Conservation (phyloP, 1,140 invertebrate genomes). For the Meteorus sp. region DNA sequence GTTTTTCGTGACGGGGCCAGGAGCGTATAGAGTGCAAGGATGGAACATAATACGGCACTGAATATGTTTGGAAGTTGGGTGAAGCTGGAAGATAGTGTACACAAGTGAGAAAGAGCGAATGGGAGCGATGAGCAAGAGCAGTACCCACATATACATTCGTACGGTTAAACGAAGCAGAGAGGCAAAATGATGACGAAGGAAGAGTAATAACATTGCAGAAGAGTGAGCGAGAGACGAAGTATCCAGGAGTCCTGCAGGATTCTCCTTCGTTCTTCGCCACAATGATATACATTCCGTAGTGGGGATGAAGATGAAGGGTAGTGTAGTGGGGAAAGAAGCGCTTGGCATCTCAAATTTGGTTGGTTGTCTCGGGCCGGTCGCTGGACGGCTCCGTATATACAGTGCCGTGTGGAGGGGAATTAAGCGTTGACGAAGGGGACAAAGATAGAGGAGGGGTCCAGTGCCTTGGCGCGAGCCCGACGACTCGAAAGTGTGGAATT, state of each 20-base stretch:
- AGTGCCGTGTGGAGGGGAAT: conserved; percentile 4
- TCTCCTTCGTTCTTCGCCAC: conserved; percentile 14
- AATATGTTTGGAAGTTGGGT: no score
- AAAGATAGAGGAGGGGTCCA: conserved; percentile 19
- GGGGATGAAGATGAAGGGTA: conserved; percentile 9
- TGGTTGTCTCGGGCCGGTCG: conserved; percentile 45
- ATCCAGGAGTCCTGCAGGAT: conserved; percentile 24
- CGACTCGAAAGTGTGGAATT: conserved; percentile 47
- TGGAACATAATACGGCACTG: no score
- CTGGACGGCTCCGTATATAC: no score
- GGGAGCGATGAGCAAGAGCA: no score
- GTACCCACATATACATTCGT: no score
- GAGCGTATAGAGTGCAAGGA: no score
- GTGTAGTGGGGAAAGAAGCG: conserved; percentile 40
- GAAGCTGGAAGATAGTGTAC: no score
- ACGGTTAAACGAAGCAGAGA: conserved; percentile 5
- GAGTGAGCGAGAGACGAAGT: neutral
- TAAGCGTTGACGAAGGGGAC: conserved; percentile 16
- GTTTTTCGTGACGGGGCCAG: no score
- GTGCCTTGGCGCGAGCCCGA: conserved; percentile 43
- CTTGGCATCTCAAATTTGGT: conserved; percentile 52
- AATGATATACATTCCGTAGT: neutral
- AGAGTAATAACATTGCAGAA: neutral
- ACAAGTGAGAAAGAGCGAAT: no score
- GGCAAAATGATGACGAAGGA: neutral